Conservation (phyloP, 2,797 vertebrate species). For the Jordanella pulchra region DNA sequence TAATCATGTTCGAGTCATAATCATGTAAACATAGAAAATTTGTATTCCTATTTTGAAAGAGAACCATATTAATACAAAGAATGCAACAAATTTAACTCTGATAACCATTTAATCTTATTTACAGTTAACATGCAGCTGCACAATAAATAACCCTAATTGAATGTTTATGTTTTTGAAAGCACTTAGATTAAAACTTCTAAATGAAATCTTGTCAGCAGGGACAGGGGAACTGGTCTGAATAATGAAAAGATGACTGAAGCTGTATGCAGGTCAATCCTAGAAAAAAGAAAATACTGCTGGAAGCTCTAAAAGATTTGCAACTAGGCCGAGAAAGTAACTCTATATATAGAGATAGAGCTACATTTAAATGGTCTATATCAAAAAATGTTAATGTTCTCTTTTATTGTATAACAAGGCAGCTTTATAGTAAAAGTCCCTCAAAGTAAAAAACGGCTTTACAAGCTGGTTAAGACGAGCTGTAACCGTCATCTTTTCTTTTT, state of each 20-base stretch:
- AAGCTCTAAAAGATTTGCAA: background rate
- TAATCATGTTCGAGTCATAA: no score
- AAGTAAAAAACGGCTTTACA: background rate
- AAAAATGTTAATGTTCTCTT: background rate
- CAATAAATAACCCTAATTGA: background rate
- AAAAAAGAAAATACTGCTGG: background rate
- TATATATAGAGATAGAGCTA: no score
- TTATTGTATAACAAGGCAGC: background rate
- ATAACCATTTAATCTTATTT: background rate
- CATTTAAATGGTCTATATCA: no score
- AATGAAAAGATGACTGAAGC: background rate
- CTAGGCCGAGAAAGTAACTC: background rate
- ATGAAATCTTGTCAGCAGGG: background rate
- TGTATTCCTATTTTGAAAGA: background rate
- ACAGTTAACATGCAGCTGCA: background rate
- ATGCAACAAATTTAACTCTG: background rate
- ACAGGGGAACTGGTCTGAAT: background rate
- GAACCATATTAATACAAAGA: background rate
- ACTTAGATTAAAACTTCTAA: background rate
- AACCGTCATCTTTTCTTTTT: conserved; percentile 4
- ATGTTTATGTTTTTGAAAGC: background rate
- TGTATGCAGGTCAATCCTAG: background rate
- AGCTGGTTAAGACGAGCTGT: background rate
- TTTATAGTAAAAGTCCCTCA: background rate
- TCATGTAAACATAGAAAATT: background rate